A percentile compares a stretch with the other conserved stretches of the same genome.
phyloP scores from a whole-genome alignment of 2,888 invertebrate species.

The Xestoiulus laeticollis region DNA sequence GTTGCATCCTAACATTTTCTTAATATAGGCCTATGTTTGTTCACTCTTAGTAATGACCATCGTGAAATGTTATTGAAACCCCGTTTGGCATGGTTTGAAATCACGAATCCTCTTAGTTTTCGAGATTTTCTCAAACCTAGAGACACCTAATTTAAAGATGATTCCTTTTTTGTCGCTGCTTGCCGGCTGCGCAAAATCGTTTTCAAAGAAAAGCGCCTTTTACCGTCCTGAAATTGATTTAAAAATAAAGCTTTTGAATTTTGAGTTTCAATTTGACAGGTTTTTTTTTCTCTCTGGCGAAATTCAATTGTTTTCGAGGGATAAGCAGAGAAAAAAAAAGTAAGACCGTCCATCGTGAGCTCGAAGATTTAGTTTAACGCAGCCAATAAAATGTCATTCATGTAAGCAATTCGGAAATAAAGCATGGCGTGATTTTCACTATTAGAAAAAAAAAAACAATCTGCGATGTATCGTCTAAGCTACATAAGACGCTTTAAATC shows the following conservation, averaged over 20 bases:
- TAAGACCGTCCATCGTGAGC: neutral
- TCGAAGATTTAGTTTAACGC: neutral
- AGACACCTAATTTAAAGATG: constrained; percentile 25
- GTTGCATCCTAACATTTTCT: neutral
- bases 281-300: neutral
- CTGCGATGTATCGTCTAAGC: constrained; percentile 41
- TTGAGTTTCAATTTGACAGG: constrained; percentile 43
- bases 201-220: constrained; percentile 28
- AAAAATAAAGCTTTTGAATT: constrained; percentile 47
- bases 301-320: constrained; percentile 15
- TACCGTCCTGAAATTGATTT: constrained; percentile 16
- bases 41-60: constrained; percentile 5
- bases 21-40: neutral
- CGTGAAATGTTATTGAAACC: constrained; percentile 18
- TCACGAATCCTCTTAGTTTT: constrained; percentile 16
- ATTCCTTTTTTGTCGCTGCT: neutral
- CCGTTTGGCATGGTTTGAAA: neutral
- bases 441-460: constrained; percentile 36
- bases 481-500: constrained; percentile 31
- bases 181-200: constrained; percentile 16
- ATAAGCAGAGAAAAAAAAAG: constrained; percentile 10
- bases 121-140: neutral
- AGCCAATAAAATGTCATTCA: constrained; percentile 44
- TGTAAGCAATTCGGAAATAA: constrained; percentile 45
- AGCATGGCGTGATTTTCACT: constrained; percentile 45